phyloP scores from a whole-genome alignment of 2,113 vertebrate species.

The Columba janthina region DNA sequence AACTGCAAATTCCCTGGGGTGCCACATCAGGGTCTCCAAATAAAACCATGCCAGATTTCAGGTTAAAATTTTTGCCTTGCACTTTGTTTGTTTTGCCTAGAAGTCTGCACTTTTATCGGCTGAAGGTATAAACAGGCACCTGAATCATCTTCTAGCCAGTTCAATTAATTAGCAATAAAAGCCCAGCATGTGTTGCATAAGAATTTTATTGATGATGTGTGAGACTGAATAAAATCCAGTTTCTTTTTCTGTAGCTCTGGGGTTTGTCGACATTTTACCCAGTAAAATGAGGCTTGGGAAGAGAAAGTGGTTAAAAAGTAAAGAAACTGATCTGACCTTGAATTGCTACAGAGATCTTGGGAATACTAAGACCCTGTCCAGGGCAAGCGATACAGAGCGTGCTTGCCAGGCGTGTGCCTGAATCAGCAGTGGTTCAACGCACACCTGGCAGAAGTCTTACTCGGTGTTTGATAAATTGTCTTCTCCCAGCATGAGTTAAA shows the following conservation, averaged over 20 bases:
- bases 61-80: not conserved
- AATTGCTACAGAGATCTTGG: not conserved
- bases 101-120: not conserved
- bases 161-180: not conserved
- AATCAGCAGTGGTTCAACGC: not conserved
- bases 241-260: not conserved
- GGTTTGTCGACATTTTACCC: not conserved
- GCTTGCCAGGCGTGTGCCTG: not conserved
- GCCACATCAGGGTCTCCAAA: not conserved
- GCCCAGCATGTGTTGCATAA: not conserved
- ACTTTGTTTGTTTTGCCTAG: not conserved
- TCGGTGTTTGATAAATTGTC: not conserved
- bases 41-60: not conserved
- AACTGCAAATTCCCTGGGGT: not conserved
- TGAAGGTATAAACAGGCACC: not conserved
- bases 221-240: not conserved
- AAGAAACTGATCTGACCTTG: not conserved
- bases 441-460: conserved; percentile 22
- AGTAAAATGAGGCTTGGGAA: not conserved
- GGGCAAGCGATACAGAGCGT: not conserved
- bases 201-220: not conserved
- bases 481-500: conserved; percentile 6
- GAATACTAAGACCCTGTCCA: not conserved
- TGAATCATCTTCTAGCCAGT: not conserved
- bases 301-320: not conserved